Evolutionary conservation across 2,113 vertebrate species (phyloP), one percentile per base, ranked within the genome.

Genomic region (Pan paniscus): DNA sequence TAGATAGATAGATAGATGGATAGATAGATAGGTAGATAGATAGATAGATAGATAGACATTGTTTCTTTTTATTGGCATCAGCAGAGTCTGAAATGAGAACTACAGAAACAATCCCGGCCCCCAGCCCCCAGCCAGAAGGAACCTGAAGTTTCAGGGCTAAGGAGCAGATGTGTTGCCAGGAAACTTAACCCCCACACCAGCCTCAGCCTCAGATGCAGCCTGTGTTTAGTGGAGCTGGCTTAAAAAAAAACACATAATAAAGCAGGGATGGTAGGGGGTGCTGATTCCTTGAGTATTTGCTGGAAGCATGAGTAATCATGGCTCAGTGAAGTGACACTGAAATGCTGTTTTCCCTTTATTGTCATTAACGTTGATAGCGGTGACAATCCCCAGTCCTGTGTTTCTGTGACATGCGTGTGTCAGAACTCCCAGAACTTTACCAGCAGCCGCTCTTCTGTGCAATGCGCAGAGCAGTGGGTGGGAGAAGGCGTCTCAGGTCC

Each of bases 161-260:
- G 32, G 38, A 38, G 67, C 30, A 82, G n/a, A 46, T 1, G 1
- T 6, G 0, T 5, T 1, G 0, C 46, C 13, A 0, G 12, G 5
- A 52, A 52, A 40, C 38, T 10, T 32, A 18, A 4, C 30, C 23
- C 64, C 23, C 16, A 2, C 8, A 0, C 25, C n/a, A 8, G 46
- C 7, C 50, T 16, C n/a, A 14, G 25, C 7, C 61, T 16, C n/a
- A 14, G 25, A 16, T 0, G 1, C 0, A 25, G 12, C 8, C 52
- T 4, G 11, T 17, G 25, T 16, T 57, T 8, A 0, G 14, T 0
- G 35, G 18, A 35, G 32, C 8, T 0, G 3, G 8, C 3, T 48
- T 27, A 52, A 52, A 10, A 40, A 55, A 16, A 40, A 11, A 12
- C 5, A 35, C 7, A 11, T 18, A 46, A 13, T 35, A 80, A 50